phyloP scores from a whole-genome alignment of 2,797 vertebrate genomes.

The Leptodactylus fallax region DNA sequence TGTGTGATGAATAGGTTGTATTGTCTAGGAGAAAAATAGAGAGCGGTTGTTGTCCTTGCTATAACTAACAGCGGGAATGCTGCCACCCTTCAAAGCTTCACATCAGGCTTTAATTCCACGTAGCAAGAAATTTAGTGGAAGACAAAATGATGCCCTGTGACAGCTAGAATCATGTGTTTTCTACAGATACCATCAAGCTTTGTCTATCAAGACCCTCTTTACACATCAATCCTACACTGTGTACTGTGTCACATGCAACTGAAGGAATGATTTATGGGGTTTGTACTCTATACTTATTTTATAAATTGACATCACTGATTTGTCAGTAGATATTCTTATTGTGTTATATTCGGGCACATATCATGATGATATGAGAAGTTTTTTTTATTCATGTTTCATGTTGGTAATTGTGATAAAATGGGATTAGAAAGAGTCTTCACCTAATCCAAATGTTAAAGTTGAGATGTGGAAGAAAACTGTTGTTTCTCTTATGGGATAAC shows the following conservation, averaged over 20 bases:
- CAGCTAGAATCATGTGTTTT: slow-evolving; percentile 43
- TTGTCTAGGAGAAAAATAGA: slow-evolving; percentile 36
- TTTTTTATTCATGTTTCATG: not conserved
- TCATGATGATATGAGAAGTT: not conserved
- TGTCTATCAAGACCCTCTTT: slow-evolving; percentile 41
- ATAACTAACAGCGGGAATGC: slow-evolving; percentile 35
- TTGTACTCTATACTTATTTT: slow-evolving; percentile 4
- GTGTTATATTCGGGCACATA: not conserved
- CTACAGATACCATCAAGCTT: slow-evolving; percentile 49
- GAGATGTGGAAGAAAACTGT: not conserved
- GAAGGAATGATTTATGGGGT: slow-evolving; percentile 43
- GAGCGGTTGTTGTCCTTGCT: slow-evolving; percentile 30
- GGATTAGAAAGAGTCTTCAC: not conserved
- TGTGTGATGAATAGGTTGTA: slow-evolving; percentile 40
- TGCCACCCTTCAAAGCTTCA: slow-evolving; percentile 23
- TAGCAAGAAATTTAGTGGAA: slow-evolving; percentile 43
- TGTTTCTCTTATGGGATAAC: not conserved
- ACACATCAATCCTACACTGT: slow-evolving; percentile 47
- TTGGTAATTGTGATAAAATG: not conserved
- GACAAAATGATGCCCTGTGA: slow-evolving; percentile 42
- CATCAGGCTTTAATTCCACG: slow-evolving; percentile 42
- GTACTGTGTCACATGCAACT: slow-evolving; percentile 39
- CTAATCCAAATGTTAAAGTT: not conserved
- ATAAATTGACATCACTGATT: slow-evolving; percentile 26
- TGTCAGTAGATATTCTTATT: slow-evolving; percentile 11